phyloP scores from a whole-genome alignment of 2,113 vertebrate genomes.

The Dendropsophus ebraccatus region DNA sequence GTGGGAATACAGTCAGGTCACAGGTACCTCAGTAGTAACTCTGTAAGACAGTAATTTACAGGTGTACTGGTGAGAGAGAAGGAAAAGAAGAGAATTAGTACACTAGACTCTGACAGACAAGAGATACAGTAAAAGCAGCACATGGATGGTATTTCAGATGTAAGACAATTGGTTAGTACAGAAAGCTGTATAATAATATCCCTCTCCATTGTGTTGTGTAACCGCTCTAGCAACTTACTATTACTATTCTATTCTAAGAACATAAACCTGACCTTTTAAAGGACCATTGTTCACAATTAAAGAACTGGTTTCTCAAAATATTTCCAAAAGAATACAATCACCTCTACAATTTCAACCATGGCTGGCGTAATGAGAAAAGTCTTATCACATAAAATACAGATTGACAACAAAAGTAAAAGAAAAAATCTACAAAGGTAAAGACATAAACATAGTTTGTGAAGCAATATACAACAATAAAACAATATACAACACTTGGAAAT shows the following conservation, averaged over 20 bases:
- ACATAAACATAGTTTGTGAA: no score
- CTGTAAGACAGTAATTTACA: constrained; percentile 93
- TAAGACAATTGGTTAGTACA: constrained; percentile 5
- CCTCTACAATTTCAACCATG: neutral
- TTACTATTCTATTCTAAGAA: neutral
- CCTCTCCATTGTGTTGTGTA: neutral
- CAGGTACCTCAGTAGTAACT: constrained; percentile 95
- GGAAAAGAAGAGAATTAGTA: constrained; percentile 90
- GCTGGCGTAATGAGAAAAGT: neutral
- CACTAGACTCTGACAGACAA: constrained; percentile 66
- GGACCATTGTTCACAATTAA: no score
- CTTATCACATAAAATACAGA: no score
- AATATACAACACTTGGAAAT: no score
- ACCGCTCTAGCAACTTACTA: neutral
- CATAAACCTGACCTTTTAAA: neutral
- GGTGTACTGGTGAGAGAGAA: constrained; percentile 86
- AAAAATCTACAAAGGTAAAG: no score
- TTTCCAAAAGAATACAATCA: neutral
- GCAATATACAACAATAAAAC: no score
- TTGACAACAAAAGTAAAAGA: no score
- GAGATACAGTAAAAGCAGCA: constrained; percentile 43
- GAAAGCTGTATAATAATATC: neutral
- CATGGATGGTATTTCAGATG: neutral
- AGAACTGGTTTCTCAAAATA: neutral
- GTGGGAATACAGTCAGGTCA: constrained; percentile 71